Evolutionary conservation across 2,888 invertebrate species (phyloP).

Genomic region (Clostera curtula): DNA sequence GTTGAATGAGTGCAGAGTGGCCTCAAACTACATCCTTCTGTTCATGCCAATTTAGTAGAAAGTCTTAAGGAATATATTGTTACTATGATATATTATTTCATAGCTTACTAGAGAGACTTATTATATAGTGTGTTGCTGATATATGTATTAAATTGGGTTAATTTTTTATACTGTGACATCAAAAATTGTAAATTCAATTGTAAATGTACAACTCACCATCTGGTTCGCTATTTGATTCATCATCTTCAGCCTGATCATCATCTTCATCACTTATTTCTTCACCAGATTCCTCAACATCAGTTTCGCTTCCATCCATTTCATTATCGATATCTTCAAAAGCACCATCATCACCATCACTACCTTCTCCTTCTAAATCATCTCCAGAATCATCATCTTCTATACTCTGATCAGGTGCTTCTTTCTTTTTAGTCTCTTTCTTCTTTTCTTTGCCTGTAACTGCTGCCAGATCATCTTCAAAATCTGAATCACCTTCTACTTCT

Average conservation of each 20-base stretch:
- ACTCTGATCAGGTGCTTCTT: conserved; percentile 9
- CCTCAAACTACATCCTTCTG: no score
- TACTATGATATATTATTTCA: no score
- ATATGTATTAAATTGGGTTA: no score
- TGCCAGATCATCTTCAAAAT: conserved; percentile 79
- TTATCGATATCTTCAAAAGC: conserved; percentile 7
- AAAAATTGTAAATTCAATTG: not conserved
- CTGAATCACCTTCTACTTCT: conserved; percentile 72
- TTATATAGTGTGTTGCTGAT: no score
- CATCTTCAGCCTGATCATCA: conserved; percentile 13
- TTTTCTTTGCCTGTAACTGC: conserved; percentile 66
- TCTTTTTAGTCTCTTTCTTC: conserved; percentile 14
- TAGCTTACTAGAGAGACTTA: no score
- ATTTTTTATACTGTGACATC: no score
- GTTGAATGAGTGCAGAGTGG: no score
- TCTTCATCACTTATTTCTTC: conserved; percentile 9
- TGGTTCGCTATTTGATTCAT: conserved; percentile 24
- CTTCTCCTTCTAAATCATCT: conserved; percentile 16
- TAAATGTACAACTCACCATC: conserved; percentile 25
- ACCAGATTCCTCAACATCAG: conserved; percentile 13
- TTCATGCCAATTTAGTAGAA: no score
- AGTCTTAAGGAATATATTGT: no score
- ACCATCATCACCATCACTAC: conserved; percentile 14
- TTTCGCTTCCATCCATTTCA: conserved; percentile 20
- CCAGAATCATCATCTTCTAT: conserved; percentile 10